These are phyloP conservation scores for Acridotheres tristis DNA, from an alignment of 2,797 vertebrate species.

Conservation along the genomic window DNA sequence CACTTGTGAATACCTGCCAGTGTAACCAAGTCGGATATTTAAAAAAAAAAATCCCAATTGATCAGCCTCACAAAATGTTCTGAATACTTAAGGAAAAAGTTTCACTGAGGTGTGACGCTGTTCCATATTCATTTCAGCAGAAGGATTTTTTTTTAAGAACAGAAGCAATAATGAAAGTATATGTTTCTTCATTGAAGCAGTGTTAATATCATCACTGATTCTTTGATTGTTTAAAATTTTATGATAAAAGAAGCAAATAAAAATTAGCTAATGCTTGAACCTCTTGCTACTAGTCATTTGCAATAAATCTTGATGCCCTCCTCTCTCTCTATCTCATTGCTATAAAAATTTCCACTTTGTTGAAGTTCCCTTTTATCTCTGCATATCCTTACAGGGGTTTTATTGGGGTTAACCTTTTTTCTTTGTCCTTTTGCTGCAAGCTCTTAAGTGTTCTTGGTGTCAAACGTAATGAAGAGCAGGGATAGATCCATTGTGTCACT, in stretches of 20 bases:
- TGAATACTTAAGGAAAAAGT: conserved; percentile 68
- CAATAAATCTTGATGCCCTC: conserved; percentile 36
- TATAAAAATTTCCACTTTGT: conserved; percentile 20
- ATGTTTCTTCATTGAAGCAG: not conserved
- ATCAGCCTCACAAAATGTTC: conserved; percentile 70
- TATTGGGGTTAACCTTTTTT: conserved; percentile 54
- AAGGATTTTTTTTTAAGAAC: conserved; percentile 4
- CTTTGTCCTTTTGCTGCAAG: not conserved
- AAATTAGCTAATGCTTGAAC: conserved; percentile 45
- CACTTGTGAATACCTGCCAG: conserved; percentile 73
- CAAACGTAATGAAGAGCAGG: conserved; percentile 5
- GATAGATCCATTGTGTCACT: not conserved
- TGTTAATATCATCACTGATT: not conserved
- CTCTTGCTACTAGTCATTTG: not conserved
- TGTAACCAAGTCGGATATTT: conserved; percentile 59
- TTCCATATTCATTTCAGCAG: conserved; percentile 67
- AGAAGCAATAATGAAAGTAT: conserved; percentile 13
- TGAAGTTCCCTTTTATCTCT: conserved; percentile 36
- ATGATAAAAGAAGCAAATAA: conserved; percentile 40
- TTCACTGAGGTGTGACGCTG: conserved; percentile 40
- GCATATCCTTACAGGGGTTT: conserved; percentile 15
- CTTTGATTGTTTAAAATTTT: conserved; percentile 25
- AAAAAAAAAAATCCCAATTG: conserved; percentile 65
- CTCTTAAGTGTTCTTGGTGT: not conserved
- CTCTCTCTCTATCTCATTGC: not conserved